Conservation (phyloP, 1,140 invertebrate species). For the Sycobia sp. region DNA sequence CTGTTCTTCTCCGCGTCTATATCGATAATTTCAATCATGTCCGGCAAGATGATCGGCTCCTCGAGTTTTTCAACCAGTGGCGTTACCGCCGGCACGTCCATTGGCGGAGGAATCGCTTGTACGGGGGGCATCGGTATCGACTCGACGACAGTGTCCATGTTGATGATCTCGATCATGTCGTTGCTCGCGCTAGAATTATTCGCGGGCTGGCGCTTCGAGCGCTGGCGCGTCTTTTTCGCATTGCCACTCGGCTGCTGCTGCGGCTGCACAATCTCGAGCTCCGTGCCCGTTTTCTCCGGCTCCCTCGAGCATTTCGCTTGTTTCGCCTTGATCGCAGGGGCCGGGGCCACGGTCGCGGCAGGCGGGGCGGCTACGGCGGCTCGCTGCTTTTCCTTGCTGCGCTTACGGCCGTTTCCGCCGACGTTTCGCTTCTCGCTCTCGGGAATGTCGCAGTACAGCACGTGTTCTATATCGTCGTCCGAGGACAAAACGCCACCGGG, state of each 20-base stretch:
- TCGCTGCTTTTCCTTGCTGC: slow-evolving; percentile 23
- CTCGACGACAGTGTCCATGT: slow-evolving; percentile 51
- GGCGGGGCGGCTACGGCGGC: neutral
- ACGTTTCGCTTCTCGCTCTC: neutral
- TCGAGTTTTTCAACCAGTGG: neutral
- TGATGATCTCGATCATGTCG: slow-evolving; percentile 53
- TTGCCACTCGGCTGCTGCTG: neutral
- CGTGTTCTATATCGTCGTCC: slow-evolving; percentile 54
- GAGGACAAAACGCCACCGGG: slow-evolving; percentile 36
- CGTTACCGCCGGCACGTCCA: neutral
- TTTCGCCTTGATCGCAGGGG: too few species aligned
- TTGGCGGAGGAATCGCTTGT: neutral
- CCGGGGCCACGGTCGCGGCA: too few species aligned
- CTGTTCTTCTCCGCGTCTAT: slow-evolving; percentile 44
- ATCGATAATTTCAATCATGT: slow-evolving; percentile 53
- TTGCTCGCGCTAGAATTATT: neutral
- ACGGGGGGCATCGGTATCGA: slow-evolving; percentile 33
- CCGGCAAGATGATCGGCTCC: slow-evolving; percentile 18
- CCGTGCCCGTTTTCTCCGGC: neutral
- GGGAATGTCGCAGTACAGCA: slow-evolving; percentile 21
- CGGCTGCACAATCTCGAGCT: neutral
- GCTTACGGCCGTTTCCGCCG: slow-evolving; percentile 8
- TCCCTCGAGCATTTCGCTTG: neutral
- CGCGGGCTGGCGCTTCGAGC: slow-evolving; percentile 31
- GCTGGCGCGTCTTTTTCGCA: slow-evolving; percentile 36